A percentile compares a stretch with the other conserved stretches of the same genome.
phyloP scores from a whole-genome alignment of 2,888 invertebrate genomes.

The Biston betularia region DNA sequence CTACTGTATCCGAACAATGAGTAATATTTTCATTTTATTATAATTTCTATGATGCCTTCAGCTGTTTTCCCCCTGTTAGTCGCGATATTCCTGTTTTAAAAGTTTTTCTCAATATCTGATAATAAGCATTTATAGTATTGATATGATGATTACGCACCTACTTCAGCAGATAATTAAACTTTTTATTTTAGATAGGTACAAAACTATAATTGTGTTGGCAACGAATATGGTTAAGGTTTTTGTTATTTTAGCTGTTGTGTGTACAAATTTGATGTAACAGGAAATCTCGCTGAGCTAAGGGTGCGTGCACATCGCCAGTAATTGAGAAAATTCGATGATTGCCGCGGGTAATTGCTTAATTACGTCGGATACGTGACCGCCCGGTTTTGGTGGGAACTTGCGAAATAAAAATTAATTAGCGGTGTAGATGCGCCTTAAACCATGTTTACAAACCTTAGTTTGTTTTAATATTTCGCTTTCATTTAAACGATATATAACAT shows the following conservation, averaged over 20 bases:
- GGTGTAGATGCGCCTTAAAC: conserved; percentile 25
- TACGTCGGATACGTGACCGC: conserved; percentile 44
- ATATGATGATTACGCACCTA: too few species aligned
- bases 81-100: too few species aligned
- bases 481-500: not conserved
- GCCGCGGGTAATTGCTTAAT: conserved; percentile 45
- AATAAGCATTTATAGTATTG: too few species aligned
- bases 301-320: conserved; percentile 37
- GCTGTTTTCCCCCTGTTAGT: too few species aligned
- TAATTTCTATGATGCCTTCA: too few species aligned
- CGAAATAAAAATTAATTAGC: conserved; percentile 30
- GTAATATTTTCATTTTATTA: too few species aligned
- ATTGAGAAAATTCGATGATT: conserved; percentile 45
- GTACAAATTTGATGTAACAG: conserved; percentile 13
- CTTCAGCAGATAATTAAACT: too few species aligned
- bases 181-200: too few species aligned
- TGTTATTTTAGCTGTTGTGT: not conserved
- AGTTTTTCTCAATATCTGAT: too few species aligned
- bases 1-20: too few species aligned
- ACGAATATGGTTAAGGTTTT: not conserved
- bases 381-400: conserved; percentile 42
- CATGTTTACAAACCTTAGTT: conserved; percentile 25
- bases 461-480: not conserved
- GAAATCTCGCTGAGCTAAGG: conserved; percentile 30
- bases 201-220: not conserved